These are phyloP conservation scores for Cerceris ruficornis DNA, from an alignment of 2,888 invertebrate genomes.

Conservation along the genomic window DNA sequence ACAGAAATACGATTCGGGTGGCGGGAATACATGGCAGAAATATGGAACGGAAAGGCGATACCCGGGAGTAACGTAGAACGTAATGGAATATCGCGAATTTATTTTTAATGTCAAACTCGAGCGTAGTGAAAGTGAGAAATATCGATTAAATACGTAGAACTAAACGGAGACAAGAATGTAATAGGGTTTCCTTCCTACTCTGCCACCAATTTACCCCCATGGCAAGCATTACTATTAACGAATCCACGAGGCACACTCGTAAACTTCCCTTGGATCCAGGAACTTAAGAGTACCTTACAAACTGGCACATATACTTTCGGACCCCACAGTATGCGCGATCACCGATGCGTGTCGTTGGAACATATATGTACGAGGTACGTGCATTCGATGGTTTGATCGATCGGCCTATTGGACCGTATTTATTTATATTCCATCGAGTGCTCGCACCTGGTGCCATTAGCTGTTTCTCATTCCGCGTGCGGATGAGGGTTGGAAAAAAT, in stretches of 20 bases:
- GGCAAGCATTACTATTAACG: slow-evolving; percentile 35
- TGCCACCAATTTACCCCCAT: slow-evolving; percentile 6
- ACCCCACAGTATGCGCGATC: slow-evolving; percentile 37
- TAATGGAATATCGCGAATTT: slow-evolving; percentile 2
- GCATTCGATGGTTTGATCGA: slow-evolving; percentile 71
- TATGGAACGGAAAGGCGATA: neutral
- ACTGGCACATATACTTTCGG: slow-evolving; percentile 14
- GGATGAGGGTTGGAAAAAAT: slow-evolving; percentile 42
- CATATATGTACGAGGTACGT: slow-evolving; percentile 28
- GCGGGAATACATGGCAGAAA: neutral
- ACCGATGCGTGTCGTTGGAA: slow-evolving; percentile 63
- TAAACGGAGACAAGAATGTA: neutral
- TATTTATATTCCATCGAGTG: slow-evolving; percentile 72
- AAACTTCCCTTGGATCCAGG: slow-evolving; percentile 17
- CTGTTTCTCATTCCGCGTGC: slow-evolving; percentile 57
- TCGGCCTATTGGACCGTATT: slow-evolving; percentile 67
- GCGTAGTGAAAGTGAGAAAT: neutral
- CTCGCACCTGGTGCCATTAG: slow-evolving; percentile 71
- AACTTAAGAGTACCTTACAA: slow-evolving; percentile 30
- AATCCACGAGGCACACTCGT: slow-evolving; percentile 34
- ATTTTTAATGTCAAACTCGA: neutral
- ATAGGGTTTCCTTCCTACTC: neutral
- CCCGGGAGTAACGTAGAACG: neutral
- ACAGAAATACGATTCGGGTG: slow-evolving; percentile 4
- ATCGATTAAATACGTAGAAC: neutral